Evolutionary conservation across 2,888 invertebrate genomes (phyloP), one percentile per base, ranked within the genome.

Genomic region (Palloptera scutellata): DNA sequence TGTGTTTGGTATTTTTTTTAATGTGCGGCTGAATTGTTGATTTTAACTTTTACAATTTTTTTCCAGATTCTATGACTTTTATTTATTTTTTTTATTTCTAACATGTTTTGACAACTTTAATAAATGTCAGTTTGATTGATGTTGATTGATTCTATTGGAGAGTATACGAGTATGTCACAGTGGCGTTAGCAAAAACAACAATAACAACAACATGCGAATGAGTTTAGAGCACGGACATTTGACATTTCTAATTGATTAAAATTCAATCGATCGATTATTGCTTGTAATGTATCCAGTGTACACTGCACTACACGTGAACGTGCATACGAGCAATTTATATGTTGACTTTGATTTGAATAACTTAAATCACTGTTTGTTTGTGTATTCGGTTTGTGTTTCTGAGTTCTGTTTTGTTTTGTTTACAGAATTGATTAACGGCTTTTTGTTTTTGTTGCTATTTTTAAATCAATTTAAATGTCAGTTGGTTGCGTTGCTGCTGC

Each of bases 11-110:
- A 6, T 30, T 30, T 30, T 30, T 30, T 30, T 30, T 48, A 15
- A 42, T 42, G 40, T 40, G 60, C 59, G 55, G 54, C 58, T 61
- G 45, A 64, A 55, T 61, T 61, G 57, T 61, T 68, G 54, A 45
- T 53, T 57, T 61, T 52, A 61, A 61, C 61, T 20, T 53, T 66
- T 58, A 58, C 51, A 42, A 68, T 58, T 60, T 67, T 54, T 55
- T 51, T 51, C 2, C 2, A 30, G 3, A 30, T 30, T 30, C 6
- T 30, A 30, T 30, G 2, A 4, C 30, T 30, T 30, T 30, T 30
- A 4, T 30, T 30, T 30, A 30, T 30, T 30, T 30, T 30, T 30
- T 30, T 30, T 6, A 30, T 30, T 30, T 30, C 30, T 4, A 30
- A 15, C n/a, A 45, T 15, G 19, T 45, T 55, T 20, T 57, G 63